Evolutionary conservation across 2,113 vertebrate species (phyloP).

Genomic region (Bujurquina vittata): DNA sequence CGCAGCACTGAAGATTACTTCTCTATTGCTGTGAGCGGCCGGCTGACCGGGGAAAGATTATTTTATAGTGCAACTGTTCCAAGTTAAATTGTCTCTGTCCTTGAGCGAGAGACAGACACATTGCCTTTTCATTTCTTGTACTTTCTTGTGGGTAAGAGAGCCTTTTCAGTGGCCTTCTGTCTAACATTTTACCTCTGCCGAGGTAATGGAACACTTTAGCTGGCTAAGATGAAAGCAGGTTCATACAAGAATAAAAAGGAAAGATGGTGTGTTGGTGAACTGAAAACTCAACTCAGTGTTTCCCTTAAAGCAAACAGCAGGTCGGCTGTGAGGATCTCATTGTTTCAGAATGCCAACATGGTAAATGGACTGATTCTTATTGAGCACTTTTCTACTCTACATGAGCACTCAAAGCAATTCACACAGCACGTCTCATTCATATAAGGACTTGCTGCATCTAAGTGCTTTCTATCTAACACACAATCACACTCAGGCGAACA

Average conservation of each 20-base stretch:
- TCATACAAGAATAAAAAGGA: not conserved
- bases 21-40: not conserved
- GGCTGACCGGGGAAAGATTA: not conserved
- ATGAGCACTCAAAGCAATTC: too few relatives aligned
- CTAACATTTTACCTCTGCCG: not conserved
- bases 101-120: not conserved
- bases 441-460: too few relatives aligned
- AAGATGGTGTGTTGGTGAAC: not conserved
- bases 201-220: not conserved
- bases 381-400: too few relatives aligned
- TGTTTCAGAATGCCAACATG: not conserved
- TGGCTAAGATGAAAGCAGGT: not conserved
- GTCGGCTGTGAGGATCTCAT: not conserved
- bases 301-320: not conserved
- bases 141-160: not conserved
- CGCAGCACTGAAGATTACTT: constrained; percentile 1
- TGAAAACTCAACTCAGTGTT: not conserved
- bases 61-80: constrained; percentile 7
- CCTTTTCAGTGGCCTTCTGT: not conserved
- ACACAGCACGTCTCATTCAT: too few relatives aligned
- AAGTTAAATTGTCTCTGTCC: constrained; percentile 9
- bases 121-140: not conserved
- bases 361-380: too few relatives aligned
- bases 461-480: too few relatives aligned
- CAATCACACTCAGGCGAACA: too few relatives aligned